Base-by-base conservation (phyloP, 2,113 vertebrate genomes). In the Stictonetta naevosa region DNA sequence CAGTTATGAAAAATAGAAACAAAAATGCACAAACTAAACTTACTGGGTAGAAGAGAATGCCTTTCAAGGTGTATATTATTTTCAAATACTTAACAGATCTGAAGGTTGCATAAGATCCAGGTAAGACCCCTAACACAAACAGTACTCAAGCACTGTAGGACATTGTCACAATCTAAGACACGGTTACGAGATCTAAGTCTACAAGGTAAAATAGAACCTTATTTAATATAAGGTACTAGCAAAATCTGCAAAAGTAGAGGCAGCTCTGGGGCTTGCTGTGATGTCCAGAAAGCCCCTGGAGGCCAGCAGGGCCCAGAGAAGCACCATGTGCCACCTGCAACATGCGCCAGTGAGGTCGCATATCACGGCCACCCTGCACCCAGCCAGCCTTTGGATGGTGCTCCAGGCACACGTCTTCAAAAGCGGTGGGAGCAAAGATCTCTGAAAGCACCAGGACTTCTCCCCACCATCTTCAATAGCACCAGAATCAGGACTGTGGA, bases 161-260 rank as follows among this genome's bases (percentile, higher is more conserved):
- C 17, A 21, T 31, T 20, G 13, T n/a, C n/a, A 9, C 42, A 7
- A 2, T 44, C 56, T 29, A 48, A 85, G 40, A 18, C 11, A 10
- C 20, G 3, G 9, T 21, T n/a, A 44, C 28, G 46, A 50, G 46
- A 29, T 33, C 13, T 33, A 46, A 78, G 5, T 29, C 31, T 25
- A n/a, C 11, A 25, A 44, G 2, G 13, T 10, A 11, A 71, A 28
- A 33, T 0, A 40, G 6, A 23, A 22, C 36, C 29, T 33, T 10
- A 13, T 29, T 4, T 8, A 46, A 19, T 31, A 22, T 14, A 22
- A 18, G 0, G 3, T 6, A 22, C 25, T 13, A 48, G 23, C 4
- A 2, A 2, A 3, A 40, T 28, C 66, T 55, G 38, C 29, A 34
- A 56, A 58, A 26, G 11, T 5, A 1, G 66, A 60, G 23, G 8